Conservation (phyloP, 2,113 vertebrate genomes). For the Mastomys natalensis region DNA sequence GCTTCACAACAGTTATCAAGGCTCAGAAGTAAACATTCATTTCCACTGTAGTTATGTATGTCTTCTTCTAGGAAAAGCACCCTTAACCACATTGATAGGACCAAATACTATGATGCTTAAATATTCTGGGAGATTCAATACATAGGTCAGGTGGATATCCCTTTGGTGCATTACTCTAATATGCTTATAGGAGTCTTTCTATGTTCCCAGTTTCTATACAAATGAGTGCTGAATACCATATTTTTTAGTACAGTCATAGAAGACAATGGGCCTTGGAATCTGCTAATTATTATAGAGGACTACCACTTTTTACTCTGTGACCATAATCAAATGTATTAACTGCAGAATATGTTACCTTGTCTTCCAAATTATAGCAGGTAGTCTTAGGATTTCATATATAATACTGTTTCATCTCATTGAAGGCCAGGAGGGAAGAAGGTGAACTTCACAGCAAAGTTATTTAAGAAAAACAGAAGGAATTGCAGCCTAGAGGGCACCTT, state of each 20-base stretch:
- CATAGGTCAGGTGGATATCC: not conserved
- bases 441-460: not conserved
- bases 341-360: not conserved
- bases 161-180: not conserved
- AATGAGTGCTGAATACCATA: not conserved
- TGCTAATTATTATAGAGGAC: not conserved
- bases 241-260: not conserved
- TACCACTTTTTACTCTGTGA: not conserved
- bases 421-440: not conserved
- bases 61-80: not conserved
- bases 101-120: not conserved
- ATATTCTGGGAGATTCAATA: not conserved
- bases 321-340: not conserved
- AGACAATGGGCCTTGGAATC: not conserved
- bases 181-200: not conserved
- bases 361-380: fast-evolving
- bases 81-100: not conserved
- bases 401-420: not conserved
- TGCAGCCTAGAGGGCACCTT: not conserved
- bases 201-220: not conserved
- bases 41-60: not conserved
- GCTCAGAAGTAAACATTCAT: not conserved
- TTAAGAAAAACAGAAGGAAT: not conserved
- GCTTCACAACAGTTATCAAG: not conserved
- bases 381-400: not conserved